Conservation (phyloP, 2,113 vertebrate species). For the Bucco capensis region DNA sequence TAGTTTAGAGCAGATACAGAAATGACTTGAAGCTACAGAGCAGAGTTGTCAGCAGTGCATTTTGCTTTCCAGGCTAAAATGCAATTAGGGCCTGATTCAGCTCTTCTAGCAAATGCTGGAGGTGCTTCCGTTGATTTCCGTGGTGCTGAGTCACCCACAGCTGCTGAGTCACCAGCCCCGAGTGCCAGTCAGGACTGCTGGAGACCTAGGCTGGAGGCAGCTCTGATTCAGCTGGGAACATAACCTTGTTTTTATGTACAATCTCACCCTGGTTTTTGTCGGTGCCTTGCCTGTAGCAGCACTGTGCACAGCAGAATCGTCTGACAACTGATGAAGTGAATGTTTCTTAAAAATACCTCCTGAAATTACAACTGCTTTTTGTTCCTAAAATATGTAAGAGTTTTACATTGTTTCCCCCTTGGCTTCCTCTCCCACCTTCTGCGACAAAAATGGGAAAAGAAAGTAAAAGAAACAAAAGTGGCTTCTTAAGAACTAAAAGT, state of each 20-base stretch:
- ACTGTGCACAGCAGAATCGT: not conserved
- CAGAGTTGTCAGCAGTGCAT: not conserved
- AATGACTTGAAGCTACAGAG: not conserved
- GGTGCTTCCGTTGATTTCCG: not conserved
- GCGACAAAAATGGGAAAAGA: not conserved
- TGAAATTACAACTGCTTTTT: not conserved
- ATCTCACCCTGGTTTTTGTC: not conserved
- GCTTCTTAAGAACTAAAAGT: not conserved
- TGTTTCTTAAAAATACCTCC: not conserved
- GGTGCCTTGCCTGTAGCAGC: not conserved
- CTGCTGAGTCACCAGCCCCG: slow-evolving; percentile 30
- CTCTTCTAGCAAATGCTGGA: not conserved
- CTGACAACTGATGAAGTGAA: not conserved
- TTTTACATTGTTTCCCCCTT: not conserved
- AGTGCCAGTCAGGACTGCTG: not conserved
- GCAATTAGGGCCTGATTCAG: slow-evolving; percentile 20
- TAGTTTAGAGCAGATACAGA: slow-evolving; percentile 22
- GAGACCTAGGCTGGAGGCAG: not conserved
- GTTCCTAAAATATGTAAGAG: not conserved
- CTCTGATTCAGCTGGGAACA: slow-evolving; percentile 17
- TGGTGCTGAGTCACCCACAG: slow-evolving; percentile 34
- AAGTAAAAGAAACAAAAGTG: not conserved
- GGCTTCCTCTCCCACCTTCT: not conserved
- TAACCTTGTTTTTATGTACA: not conserved
- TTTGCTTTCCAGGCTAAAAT: slow-evolving; percentile 14